These are phyloP conservation scores for Andrena haemorrhoa DNA, from an alignment of 2,888 invertebrate genomes.

Conservation along the genomic window DNA sequence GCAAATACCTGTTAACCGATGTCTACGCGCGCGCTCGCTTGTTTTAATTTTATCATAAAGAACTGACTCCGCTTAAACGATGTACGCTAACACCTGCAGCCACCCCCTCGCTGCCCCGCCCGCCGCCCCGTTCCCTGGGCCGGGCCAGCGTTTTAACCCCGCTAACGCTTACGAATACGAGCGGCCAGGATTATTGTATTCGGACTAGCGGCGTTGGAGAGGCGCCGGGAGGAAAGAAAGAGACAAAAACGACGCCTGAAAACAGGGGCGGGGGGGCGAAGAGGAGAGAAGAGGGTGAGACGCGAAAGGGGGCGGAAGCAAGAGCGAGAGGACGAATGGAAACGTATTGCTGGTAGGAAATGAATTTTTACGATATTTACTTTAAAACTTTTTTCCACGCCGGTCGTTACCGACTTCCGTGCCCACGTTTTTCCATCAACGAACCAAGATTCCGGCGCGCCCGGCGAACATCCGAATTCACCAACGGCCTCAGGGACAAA, in stretches of 20 bases:
- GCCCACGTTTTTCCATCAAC: constrained; percentile 61
- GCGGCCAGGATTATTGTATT: constrained; percentile 73
- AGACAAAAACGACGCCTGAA: constrained; percentile 18
- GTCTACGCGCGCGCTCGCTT: constrained; percentile 63
- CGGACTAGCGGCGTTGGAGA: constrained; percentile 41
- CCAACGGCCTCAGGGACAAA: constrained; percentile 61
- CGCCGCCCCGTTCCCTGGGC: constrained; percentile 3
- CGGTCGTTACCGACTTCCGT: constrained; percentile 72
- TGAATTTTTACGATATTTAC: constrained; percentile 79
- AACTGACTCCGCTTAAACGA: constrained; percentile 74
- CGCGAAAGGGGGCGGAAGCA: neutral
- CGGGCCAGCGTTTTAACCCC: constrained; percentile 41
- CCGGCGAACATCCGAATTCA: constrained; percentile 55
- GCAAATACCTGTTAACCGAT: constrained; percentile 63
- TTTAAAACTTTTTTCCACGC: constrained; percentile 73
- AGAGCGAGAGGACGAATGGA: constrained; percentile 62
- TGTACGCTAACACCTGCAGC: constrained; percentile 74
- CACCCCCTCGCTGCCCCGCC: constrained; percentile 20
- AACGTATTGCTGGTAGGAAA: constrained; percentile 75
- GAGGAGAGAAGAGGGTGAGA: neutral
- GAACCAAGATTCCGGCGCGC: constrained; percentile 53
- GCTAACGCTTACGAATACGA: constrained; percentile 67
- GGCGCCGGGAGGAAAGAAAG: constrained; percentile 8
- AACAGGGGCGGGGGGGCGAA: constrained; percentile 1
- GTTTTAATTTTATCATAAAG: constrained; percentile 78